A percentile compares a stretch with the other conserved stretches of the same genome.
phyloP scores from a whole-genome alignment of 1,140 invertebrate species.

The Lethocerus indicus region DNA sequence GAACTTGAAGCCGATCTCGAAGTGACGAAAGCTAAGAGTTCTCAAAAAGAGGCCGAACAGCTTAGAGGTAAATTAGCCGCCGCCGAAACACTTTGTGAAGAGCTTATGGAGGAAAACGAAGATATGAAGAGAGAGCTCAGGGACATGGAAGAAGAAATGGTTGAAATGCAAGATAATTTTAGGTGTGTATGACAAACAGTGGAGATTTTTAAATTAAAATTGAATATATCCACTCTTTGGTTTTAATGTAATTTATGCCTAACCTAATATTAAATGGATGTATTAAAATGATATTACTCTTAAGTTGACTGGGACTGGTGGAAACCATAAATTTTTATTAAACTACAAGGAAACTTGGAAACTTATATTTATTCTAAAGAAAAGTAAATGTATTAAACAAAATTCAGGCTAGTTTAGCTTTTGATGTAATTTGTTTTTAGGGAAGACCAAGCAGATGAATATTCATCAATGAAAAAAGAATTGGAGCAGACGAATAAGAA shows the following conservation, averaged over 20 bases:
- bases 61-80: slow-evolving; percentile 62
- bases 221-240: neutral
- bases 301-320: too few relatives aligned
- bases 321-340: too few relatives aligned
- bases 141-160: slow-evolving; percentile 89
- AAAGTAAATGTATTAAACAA: too few relatives aligned
- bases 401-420: neutral
- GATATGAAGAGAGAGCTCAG: slow-evolving; percentile 85
- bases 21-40: slow-evolving; percentile 13
- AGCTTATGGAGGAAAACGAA: slow-evolving; percentile 92
- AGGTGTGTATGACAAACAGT: slow-evolving; percentile 30
- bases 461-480: slow-evolving; percentile 82
- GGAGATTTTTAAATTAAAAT: slow-evolving; percentile 1
- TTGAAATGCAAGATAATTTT: slow-evolving; percentile 96
- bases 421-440: slow-evolving; percentile 32
- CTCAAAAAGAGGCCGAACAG: slow-evolving; percentile 28
- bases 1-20: slow-evolving; percentile 53
- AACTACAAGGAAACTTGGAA: too few relatives aligned
- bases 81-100: slow-evolving; percentile 77
- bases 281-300: too few relatives aligned
- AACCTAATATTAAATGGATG: neutral
- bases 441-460: slow-evolving; percentile 94
- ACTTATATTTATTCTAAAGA: too few relatives aligned
- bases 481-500: slow-evolving; percentile 94
- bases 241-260: neutral